These are phyloP conservation scores for Columba janthina DNA, from an alignment of 2,113 vertebrate species.

Conservation along the genomic window DNA sequence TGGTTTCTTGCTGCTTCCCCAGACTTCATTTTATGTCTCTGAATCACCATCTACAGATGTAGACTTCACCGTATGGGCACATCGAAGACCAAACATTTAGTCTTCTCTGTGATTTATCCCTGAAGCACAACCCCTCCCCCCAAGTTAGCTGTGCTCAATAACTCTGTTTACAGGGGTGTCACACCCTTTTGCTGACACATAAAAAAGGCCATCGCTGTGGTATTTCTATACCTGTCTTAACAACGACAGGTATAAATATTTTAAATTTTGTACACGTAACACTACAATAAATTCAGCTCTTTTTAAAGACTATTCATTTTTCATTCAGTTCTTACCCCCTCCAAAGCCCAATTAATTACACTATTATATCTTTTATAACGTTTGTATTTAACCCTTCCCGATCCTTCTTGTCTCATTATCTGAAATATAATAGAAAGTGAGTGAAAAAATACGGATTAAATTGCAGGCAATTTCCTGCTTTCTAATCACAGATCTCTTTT, in stretches of 20 bases:
- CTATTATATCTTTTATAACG: neutral
- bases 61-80: neutral
- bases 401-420: neutral
- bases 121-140: neutral
- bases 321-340: neutral
- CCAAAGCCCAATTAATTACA: neutral
- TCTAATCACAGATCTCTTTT: neutral
- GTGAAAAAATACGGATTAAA: neutral
- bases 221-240: neutral
- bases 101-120: neutral
- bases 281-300: neutral
- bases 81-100: neutral
- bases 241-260: neutral
- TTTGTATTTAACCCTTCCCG: neutral
- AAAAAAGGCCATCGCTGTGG: neutral
- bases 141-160: neutral
- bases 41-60: neutral
- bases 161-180: neutral
- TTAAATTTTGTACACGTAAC: neutral
- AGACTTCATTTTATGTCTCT: neutral
- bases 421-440: neutral
- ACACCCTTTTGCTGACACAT: neutral
- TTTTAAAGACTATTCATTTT: neutral
- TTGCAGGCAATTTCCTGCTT: neutral
- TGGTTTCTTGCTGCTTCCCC: neutral